A percentile compares a stretch with the other conserved stretches of the same genome.
phyloP scores from a whole-genome alignment of 2,113 vertebrate species.

The Origma solitaria region DNA sequence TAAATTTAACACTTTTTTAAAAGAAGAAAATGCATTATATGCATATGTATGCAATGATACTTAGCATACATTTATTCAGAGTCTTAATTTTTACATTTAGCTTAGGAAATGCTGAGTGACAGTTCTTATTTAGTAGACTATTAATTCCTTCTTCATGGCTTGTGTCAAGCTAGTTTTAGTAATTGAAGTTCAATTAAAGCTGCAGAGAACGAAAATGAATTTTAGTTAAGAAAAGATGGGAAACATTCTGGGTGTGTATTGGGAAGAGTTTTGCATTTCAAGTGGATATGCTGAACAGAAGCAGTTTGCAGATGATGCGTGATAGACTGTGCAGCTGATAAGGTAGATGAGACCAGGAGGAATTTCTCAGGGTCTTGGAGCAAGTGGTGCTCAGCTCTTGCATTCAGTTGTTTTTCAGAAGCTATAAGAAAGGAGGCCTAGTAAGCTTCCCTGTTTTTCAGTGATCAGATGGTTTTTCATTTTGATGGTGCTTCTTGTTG shows the following conservation, averaged over 20 bases:
- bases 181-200: slow-evolving; percentile 58
- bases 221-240: neutral
- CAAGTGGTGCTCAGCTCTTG: neutral
- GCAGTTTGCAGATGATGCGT: neutral
- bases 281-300: neutral
- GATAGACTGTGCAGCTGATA: neutral
- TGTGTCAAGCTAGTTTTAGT: slow-evolving; percentile 46
- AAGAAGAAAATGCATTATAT: slow-evolving; percentile 39
- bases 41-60: slow-evolving; percentile 51
- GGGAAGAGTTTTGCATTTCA: neutral
- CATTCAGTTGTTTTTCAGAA: neutral
- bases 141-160: slow-evolving; percentile 52
- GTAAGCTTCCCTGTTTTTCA: neutral
- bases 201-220: neutral
- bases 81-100: slow-evolving; percentile 58
- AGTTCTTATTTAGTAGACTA: slow-evolving; percentile 53
- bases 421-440: neutral
- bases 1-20: neutral
- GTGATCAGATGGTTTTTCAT: neutral
- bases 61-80: slow-evolving; percentile 59
- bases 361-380: neutral
- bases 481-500: neutral
- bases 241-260: neutral
- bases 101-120: slow-evolving; percentile 58
- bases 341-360: neutral